phyloP scores from a whole-genome alignment of 2,888 invertebrate species.

The Lithophane semibrunnea region DNA sequence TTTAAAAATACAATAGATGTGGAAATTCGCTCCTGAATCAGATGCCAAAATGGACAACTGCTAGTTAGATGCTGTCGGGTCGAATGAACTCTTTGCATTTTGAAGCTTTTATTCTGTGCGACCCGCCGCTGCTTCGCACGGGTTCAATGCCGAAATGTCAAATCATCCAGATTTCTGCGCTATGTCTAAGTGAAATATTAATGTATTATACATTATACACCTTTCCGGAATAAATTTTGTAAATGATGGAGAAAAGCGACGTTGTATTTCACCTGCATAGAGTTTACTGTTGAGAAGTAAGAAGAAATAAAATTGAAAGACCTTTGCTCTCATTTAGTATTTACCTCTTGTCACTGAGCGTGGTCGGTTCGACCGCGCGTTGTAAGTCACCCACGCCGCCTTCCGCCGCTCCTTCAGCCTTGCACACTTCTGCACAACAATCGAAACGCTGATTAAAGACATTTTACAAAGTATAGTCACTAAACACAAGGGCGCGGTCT shows the following conservation, averaged over 20 bases:
- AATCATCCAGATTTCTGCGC: no score
- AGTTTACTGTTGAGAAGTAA: neutral
- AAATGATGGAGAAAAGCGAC: no score
- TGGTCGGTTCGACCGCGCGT: constrained; percentile 69
- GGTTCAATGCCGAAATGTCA: no score
- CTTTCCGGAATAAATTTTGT: no score
- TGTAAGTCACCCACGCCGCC: constrained; percentile 68
- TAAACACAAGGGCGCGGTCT: no score
- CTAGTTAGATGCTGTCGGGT: neutral
- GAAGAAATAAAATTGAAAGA: neutral
- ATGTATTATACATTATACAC: no score
- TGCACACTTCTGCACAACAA: constrained; percentile 72
- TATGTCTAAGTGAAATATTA: no score
- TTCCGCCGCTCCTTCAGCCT: constrained; percentile 77
- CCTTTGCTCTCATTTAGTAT: neutral
- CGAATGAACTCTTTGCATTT: neutral
- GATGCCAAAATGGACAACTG: neutral
- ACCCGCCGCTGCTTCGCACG: no score
- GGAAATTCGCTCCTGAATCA: no score
- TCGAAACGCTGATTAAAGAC: neutral
- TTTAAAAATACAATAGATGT: no score
- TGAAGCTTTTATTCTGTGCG: neutral
- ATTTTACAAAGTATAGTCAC: neutral
- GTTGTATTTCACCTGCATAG: neutral
- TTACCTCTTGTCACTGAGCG: constrained; percentile 73